Percentiles rank a stretch among this genome's conserved stretches.
phyloP scores from a whole-genome alignment of 2,113 vertebrate genomes.

The Ochotona curzoniae region DNA sequence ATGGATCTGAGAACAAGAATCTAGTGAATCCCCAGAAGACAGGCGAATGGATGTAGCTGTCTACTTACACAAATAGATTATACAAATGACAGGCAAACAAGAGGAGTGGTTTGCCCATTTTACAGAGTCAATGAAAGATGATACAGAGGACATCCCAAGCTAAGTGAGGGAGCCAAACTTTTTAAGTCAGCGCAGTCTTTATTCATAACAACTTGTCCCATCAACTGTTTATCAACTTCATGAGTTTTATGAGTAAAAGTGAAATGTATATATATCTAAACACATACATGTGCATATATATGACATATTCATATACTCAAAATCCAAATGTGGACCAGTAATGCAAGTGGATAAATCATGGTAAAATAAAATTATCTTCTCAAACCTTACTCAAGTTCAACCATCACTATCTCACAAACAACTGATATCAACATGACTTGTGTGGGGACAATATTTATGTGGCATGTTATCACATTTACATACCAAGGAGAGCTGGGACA shows the following conservation, averaged over 20 bases:
- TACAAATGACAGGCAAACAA: not conserved
- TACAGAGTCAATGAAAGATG: not conserved
- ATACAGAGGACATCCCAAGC: not conserved
- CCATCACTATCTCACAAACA: not conserved
- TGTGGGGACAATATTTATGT: not conserved
- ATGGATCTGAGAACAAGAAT: no score
- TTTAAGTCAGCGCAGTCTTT: not conserved
- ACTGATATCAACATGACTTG: not conserved
- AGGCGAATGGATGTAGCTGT: no score
- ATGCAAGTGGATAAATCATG: not conserved
- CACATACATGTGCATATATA: not conserved
- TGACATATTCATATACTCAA: not conserved
- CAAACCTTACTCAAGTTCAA: not conserved
- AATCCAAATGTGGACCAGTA: not conserved
- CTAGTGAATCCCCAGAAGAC: no score
- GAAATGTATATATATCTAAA: not conserved
- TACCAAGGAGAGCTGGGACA: not conserved
- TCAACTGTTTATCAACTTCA: not conserved
- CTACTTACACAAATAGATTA: no score
- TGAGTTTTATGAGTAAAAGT: slow-evolving; percentile 22
- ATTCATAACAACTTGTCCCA: not conserved
- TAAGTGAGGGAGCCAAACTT: not conserved
- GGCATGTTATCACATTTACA: not conserved
- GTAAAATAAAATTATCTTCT: not conserved
- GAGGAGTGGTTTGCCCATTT: not conserved